Percentiles rank a stretch among this genome's conserved stretches.
These are phyloP conservation scores for Acinonyx jubatus DNA, from an alignment of 2,113 vertebrate species.

Conservation along the genomic window DNA sequence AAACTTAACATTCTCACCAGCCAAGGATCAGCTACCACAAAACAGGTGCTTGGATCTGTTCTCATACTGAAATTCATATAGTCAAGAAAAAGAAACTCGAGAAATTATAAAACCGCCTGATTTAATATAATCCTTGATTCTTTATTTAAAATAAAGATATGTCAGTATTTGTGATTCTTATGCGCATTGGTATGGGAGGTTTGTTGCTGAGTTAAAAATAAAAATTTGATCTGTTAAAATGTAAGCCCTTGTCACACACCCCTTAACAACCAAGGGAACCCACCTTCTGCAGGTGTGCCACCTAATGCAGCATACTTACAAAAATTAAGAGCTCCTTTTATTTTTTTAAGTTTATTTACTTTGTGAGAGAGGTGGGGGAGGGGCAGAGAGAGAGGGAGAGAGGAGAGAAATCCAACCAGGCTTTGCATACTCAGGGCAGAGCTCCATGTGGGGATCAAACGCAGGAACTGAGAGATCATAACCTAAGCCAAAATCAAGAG, in stretches of 20 bases:
- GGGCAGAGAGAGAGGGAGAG: background rate
- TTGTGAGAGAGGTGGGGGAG: background rate
- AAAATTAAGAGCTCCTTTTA: constrained; percentile 8
- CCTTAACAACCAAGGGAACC: background rate
- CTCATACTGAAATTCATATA: constrained; percentile 8
- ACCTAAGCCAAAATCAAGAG: background rate
- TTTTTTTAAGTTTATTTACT: background rate
- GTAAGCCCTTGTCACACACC: background rate
- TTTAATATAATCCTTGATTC: background rate
- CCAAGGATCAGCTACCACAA: background rate
- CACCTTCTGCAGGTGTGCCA: background rate
- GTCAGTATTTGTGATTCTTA: constrained; percentile 35
- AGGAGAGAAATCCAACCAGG: background rate
- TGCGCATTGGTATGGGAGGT: background rate
- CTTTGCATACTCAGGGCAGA: background rate
- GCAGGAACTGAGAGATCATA: background rate
- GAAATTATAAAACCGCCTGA: background rate
- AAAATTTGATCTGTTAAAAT: background rate
- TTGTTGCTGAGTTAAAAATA: constrained; percentile 14
- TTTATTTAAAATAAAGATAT: constrained; percentile 41
- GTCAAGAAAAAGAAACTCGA: background rate
- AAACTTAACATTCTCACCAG: background rate
- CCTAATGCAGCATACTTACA: background rate
- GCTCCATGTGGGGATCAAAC: background rate
- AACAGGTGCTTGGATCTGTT: background rate